Conservation (phyloP, 2,113 vertebrate species). For the Neodon shergylaensis region DNA sequence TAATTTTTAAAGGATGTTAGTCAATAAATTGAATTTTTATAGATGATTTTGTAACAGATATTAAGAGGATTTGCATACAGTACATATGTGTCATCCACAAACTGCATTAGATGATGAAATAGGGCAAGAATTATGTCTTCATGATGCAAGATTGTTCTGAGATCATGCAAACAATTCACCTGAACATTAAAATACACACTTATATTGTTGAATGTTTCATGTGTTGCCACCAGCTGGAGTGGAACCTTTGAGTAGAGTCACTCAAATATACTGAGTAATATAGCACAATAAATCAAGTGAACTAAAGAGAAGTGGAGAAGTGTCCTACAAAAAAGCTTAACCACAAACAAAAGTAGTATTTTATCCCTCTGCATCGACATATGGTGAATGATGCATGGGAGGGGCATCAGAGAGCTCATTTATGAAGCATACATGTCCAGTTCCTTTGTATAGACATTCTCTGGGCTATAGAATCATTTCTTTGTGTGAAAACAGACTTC, state of each 20-base stretch:
- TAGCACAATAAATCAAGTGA: background rate
- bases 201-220: background rate
- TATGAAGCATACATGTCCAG: background rate
- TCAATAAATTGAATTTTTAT: background rate
- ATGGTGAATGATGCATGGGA: background rate
- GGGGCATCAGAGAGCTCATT: background rate
- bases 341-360: background rate
- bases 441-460: background rate
- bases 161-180: background rate
- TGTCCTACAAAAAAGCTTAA: background rate
- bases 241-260: background rate
- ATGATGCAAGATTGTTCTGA: background rate
- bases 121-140: background rate
- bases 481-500: background rate
- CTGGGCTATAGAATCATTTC: background rate
- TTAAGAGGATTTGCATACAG: background rate
- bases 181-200: background rate
- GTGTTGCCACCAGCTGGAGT: background rate
- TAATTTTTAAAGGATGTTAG: background rate
- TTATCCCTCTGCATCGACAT: background rate
- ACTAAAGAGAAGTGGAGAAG: background rate
- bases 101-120: background rate
- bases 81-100: background rate
- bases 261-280: too few species aligned
- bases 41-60: background rate